Evolutionary conservation across 2,113 vertebrate genomes (phyloP).

Genomic region (Rhineura floridana): DNA sequence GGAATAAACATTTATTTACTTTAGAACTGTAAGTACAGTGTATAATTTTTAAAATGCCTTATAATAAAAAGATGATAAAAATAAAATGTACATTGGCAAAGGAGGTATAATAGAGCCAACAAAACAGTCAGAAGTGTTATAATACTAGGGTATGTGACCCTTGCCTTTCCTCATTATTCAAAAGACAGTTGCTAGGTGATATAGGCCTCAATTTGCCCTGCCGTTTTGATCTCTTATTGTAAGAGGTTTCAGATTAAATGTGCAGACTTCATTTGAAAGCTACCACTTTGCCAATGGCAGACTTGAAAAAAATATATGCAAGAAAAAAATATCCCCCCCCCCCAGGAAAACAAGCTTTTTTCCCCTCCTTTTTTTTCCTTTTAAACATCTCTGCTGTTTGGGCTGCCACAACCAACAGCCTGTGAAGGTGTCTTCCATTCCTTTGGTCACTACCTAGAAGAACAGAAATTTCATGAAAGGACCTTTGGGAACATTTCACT

Average conservation of each 20-base stretch:
- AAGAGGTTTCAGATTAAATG: slow-evolving; percentile 17
- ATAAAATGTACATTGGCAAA: background rate
- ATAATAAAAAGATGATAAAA: background rate
- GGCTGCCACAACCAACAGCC: background rate
- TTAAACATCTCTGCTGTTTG: background rate
- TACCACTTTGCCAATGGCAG: background rate
- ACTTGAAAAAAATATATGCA: background rate
- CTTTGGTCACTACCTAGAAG: background rate
- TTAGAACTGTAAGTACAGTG: background rate
- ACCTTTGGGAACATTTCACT: slow-evolving; percentile 25
- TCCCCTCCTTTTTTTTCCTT: background rate
- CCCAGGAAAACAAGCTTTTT: background rate
- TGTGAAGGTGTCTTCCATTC: background rate
- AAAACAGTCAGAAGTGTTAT: slow-evolving; percentile 10
- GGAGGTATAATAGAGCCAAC: background rate
- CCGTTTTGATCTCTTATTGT: slow-evolving; percentile 21
- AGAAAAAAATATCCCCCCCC: background rate
- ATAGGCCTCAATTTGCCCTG: slow-evolving; percentile 26
- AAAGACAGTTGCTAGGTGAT: slow-evolving; percentile 35
- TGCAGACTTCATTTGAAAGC: background rate
- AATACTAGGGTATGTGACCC: slow-evolving; percentile 5
- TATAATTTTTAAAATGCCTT: background rate
- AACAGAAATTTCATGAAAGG: background rate
- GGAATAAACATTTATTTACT: background rate
- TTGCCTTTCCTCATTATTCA: slow-evolving; percentile 26